Percentiles rank a stretch among this genome's conserved stretches.
These are phyloP conservation scores for Agrochola litura DNA, from an alignment of 2,888 invertebrate genomes.

Conservation along the genomic window DNA sequence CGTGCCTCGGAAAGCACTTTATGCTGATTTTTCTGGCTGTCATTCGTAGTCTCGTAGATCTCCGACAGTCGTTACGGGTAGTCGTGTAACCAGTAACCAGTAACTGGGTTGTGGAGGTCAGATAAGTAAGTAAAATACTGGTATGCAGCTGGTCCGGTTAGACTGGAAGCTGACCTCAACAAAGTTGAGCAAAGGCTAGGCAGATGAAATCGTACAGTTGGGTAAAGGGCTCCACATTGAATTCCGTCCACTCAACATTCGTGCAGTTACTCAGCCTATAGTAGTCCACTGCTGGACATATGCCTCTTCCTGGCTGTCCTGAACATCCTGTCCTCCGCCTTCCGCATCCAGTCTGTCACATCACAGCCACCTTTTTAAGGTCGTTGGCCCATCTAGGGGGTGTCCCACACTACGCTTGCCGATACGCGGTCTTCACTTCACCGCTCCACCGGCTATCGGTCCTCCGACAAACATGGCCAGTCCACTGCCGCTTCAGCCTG, in stretches of 20 bases:
- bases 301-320: not conserved
- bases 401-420: not conserved
- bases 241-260: no score
- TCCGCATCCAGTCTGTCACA: not conserved
- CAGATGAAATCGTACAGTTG: no score
- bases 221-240: no score
- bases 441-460: not conserved
- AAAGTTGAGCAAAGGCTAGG: no score
- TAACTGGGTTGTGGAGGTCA: not conserved
- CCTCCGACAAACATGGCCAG: not conserved
- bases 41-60: not conserved
- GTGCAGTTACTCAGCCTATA: not conserved
- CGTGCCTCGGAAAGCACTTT: not conserved
- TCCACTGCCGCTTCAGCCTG: not conserved
- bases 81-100: not conserved
- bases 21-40: not conserved
- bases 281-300: not conserved
- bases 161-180: no score
- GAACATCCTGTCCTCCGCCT: not conserved
- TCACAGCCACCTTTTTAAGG: not conserved
- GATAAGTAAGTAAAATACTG: not conserved
- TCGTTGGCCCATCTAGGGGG: not conserved
- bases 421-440: not conserved
- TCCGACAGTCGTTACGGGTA: not conserved
- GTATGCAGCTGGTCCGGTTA: no score